Evolutionary conservation across 2,888 invertebrate species (phyloP).

Genomic region (Augiades crinisus): DNA sequence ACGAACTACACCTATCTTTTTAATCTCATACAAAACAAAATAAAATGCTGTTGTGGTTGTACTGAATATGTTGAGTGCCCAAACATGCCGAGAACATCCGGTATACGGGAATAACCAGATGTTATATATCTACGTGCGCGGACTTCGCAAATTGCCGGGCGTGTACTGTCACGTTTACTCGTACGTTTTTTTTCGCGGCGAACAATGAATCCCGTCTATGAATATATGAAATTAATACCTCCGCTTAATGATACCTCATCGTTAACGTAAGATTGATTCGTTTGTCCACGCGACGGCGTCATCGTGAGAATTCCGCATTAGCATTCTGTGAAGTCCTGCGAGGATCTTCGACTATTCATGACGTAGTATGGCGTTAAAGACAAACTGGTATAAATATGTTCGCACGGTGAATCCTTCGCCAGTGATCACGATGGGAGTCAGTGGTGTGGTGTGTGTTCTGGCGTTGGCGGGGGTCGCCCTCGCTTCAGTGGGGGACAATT

Average conservation of each 20-base stretch:
- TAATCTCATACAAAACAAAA: constrained; percentile 44
- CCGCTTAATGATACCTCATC: constrained; percentile 19
- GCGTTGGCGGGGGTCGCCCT: constrained; percentile 49
- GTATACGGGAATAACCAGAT: constrained; percentile 67
- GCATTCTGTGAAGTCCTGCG: constrained; percentile 42
- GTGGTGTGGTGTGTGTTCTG: constrained; percentile 55
- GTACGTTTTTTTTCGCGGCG: constrained; percentile 5
- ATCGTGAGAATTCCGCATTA: constrained; percentile 46
- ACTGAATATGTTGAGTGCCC: constrained; percentile 22
- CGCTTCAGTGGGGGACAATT: constrained; percentile 60
- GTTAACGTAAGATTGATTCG: constrained; percentile 22
- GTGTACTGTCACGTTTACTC: constrained; percentile 29
- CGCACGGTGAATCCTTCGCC: constrained; percentile 58
- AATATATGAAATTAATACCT: constrained; percentile 21
- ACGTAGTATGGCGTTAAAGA: constrained; percentile 55
- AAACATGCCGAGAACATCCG: constrained; percentile 52
- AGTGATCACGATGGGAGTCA: constrained; percentile 70
- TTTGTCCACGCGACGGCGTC: constrained; percentile 43
- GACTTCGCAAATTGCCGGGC: constrained; percentile 54
- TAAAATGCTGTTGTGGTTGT: constrained; percentile 35
- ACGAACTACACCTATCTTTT: constrained; percentile 43
- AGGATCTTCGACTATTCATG: constrained; percentile 35
- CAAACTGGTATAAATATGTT: constrained; percentile 73
- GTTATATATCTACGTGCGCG: constrained; percentile 44
- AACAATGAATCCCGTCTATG: constrained; percentile 22